Evolutionary conservation across 2,113 vertebrate species (phyloP).

Genomic region (Otis tarda): DNA sequence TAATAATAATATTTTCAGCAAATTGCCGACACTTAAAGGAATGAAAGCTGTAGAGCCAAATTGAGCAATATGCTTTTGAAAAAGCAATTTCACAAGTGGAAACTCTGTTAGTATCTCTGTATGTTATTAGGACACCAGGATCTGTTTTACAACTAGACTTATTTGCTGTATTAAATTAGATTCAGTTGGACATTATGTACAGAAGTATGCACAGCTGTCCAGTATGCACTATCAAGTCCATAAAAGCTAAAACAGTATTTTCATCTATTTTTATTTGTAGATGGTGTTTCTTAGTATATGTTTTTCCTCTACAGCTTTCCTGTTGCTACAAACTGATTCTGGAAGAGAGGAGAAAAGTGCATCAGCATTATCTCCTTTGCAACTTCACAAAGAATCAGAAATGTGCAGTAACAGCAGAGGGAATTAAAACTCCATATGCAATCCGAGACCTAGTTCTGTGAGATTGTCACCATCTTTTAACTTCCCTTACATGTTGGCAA

Average conservation of each 20-base stretch:
- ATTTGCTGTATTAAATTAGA: not conserved
- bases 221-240: not conserved
- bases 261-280: not conserved
- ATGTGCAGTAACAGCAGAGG: not conserved
- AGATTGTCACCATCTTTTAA: not conserved
- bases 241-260: not conserved
- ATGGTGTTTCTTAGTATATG: not conserved
- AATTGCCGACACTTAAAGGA: constrained; percentile 47
- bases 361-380: not conserved
- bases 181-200: not conserved
- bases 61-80: constrained; percentile 4
- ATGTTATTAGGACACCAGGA: constrained; percentile 23
- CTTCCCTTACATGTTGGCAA: not conserved
- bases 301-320: not conserved
- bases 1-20: constrained; percentile 48
- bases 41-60: constrained; percentile 22
- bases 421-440: not conserved
- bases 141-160: not conserved
- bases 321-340: not conserved
- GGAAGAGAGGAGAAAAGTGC: not conserved
- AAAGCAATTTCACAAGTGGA: constrained; percentile 44
- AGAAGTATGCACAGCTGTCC: not conserved
- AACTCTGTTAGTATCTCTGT: constrained; percentile 50
- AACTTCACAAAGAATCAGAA: not conserved
- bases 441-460: not conserved